Conservation (phyloP, 2,888 invertebrate species). For the Parnassius smintheus region DNA sequence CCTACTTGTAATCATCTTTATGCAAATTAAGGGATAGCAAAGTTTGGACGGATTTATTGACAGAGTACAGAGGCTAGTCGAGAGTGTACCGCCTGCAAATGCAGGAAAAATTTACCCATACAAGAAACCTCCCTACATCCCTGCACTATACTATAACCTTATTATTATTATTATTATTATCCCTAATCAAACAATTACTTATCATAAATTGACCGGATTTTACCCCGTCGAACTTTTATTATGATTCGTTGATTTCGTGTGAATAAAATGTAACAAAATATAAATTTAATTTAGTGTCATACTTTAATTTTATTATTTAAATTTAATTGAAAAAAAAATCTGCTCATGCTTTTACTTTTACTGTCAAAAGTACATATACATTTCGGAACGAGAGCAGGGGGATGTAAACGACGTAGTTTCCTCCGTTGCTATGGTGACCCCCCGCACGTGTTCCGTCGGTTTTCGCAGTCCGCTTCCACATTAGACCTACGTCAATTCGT, state of each 20-base stretch:
- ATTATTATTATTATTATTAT: too few species aligned
- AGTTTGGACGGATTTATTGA: too few species aligned
- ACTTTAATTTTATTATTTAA: neutral
- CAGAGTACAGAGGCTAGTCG: too few species aligned
- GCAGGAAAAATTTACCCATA: too few species aligned
- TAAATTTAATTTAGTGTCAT: neutral
- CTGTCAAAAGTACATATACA: constrained; percentile 11
- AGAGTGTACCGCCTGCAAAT: too few species aligned
- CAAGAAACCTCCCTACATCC: too few species aligned
- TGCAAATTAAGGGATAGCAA: too few species aligned
- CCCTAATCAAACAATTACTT: constrained; percentile 47
- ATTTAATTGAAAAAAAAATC: neutral
- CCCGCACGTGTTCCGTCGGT: constrained; percentile 62
- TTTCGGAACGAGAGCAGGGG: constrained; percentile 39
- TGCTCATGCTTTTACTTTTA: neutral
- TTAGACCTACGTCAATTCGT: constrained; percentile 54
- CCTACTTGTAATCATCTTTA: too few species aligned
- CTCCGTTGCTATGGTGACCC: constrained; percentile 72
- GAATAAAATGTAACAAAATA: neutral
- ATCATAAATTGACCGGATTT: constrained; percentile 67
- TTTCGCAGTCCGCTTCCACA: constrained; percentile 52
- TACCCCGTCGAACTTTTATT: constrained; percentile 70
- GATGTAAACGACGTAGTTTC: constrained; percentile 71
- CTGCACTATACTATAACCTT: too few species aligned
- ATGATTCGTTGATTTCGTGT: constrained; percentile 64